Percentiles rank a stretch among this genome's conserved stretches.
Conservation (phyloP, 2,113 vertebrate genomes). For the Himantopus leucocephalus region DNA sequence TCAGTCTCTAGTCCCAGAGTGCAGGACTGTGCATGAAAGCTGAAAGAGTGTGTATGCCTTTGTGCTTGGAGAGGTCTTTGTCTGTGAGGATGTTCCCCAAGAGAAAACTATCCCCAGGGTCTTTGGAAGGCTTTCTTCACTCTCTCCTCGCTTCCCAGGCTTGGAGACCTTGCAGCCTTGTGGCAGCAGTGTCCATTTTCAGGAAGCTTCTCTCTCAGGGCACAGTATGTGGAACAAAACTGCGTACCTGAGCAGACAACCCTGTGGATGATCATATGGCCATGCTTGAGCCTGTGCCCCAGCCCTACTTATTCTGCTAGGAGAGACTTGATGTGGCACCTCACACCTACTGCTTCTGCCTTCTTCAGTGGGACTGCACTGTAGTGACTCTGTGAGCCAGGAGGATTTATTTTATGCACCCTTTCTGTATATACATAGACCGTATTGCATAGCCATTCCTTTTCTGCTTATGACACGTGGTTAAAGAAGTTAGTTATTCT, state of each 20-base stretch:
- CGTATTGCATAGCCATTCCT: background rate
- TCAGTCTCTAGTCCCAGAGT: background rate
- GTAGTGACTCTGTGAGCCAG: background rate
- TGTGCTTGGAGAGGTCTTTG: background rate
- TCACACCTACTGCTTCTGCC: background rate
- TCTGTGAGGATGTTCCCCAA: background rate
- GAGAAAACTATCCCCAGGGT: background rate
- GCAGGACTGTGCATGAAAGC: background rate
- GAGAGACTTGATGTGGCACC: background rate
- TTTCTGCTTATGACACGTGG: background rate
- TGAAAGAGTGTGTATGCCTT: background rate
- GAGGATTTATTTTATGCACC: background rate
- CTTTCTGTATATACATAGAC: background rate
- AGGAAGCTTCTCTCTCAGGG: background rate
- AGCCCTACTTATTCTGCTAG: background rate
- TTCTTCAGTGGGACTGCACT: background rate
- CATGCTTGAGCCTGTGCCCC: background rate
- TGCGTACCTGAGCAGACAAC: accelerated
- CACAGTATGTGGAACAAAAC: background rate
- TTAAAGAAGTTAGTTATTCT: background rate
- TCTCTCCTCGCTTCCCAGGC: background rate
- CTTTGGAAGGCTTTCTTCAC: background rate
- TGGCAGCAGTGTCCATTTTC: background rate
- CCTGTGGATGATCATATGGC: background rate
- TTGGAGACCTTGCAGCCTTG: background rate